These are phyloP conservation scores for Heteromyza rotundicornis DNA, from an alignment of 2,888 invertebrate species.

Conservation along the genomic window DNA sequence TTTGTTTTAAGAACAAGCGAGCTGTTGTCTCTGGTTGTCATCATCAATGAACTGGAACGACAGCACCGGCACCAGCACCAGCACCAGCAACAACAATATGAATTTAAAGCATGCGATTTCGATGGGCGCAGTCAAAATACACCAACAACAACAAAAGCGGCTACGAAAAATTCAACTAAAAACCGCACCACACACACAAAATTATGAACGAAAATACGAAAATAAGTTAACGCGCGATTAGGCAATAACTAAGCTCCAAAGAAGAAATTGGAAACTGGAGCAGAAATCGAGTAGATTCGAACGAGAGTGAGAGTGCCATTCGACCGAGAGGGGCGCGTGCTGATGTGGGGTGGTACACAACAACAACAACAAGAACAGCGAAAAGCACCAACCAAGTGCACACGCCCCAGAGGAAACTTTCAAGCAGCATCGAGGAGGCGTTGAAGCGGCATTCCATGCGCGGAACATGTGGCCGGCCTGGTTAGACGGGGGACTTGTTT, in stretches of 20 bases:
- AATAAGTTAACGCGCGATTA: conserved; percentile 33
- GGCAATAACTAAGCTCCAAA: conserved; percentile 21
- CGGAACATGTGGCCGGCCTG: neutral
- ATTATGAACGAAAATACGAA: conserved; percentile 4
- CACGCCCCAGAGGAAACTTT: neutral
- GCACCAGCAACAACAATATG: neutral
- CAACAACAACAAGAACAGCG: neutral
- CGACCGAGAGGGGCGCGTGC: no score
- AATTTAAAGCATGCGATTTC: no score
- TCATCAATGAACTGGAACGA: conserved; percentile 31
- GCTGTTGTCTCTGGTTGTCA: conserved; percentile 8
- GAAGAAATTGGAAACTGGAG: conserved; percentile 24
- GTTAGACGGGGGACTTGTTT: neutral
- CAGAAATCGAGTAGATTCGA: conserved; percentile 10
- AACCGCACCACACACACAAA: conserved; percentile 4
- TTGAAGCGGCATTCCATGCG: conserved; percentile 6
- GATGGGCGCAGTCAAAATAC: neutral
- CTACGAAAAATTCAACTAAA: neutral
- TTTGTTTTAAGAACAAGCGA: conserved; percentile 8
- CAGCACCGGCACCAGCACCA: neutral
- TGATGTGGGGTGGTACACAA: no score
- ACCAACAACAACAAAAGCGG: conserved; percentile 7
- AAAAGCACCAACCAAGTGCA: neutral
- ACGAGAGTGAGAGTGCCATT: neutral
- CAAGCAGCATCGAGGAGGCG: neutral